Evolutionary conservation across 2,888 invertebrate genomes (phyloP).

Genomic region (Lepidonotus clava): DNA sequence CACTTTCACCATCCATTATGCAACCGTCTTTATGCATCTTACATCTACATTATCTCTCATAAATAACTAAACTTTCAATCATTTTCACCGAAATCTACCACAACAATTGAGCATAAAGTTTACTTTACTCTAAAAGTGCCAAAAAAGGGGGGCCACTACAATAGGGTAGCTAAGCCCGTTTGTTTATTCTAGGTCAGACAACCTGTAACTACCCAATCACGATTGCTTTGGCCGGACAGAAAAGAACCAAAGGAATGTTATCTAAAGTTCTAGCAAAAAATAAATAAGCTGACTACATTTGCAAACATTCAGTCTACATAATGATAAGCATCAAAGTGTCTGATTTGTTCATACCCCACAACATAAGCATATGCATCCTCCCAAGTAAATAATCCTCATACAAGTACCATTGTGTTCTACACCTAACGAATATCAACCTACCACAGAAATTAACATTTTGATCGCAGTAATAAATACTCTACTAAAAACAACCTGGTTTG

Average conservation of each 20-base stretch:
- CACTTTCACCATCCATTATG: too few relatives aligned
- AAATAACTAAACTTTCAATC: not conserved
- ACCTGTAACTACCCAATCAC: not conserved
- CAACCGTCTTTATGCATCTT: too few relatives aligned
- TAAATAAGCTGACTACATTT: not conserved
- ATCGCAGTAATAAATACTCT: not conserved
- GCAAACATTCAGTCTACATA: not conserved
- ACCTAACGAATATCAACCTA: not conserved
- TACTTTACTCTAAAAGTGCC: not conserved
- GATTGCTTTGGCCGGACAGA: too few relatives aligned
- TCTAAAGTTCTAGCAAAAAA: not conserved
- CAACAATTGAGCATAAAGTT: not conserved
- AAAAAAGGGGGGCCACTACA: not conserved
- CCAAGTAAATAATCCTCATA: not conserved
- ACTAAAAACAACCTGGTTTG: not conserved
- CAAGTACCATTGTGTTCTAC: not conserved
- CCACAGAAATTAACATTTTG: not conserved
- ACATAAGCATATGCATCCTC: not conserved
- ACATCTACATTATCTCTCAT: not conserved
- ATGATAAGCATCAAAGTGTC: not conserved
- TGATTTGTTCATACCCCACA: not conserved
- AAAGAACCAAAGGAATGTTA: not conserved
- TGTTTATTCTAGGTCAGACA: not conserved
- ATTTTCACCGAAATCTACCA: not conserved
- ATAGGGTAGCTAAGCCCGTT: not conserved